phyloP scores from a whole-genome alignment of 2,888 invertebrate species.

The Pyrochroa serraticornis region DNA sequence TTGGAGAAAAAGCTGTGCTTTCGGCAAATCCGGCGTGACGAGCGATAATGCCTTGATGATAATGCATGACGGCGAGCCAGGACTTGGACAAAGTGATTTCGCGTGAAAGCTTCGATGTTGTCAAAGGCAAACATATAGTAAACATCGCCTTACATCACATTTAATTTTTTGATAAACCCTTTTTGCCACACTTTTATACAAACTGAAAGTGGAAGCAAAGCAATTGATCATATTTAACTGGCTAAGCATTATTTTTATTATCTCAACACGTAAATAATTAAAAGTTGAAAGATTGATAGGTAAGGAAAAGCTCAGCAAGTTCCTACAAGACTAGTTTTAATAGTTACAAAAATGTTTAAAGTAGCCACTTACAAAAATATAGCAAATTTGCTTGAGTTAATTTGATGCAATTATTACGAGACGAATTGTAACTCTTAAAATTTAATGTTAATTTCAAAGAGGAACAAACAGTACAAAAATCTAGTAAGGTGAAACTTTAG shows the following conservation, averaged over 20 bases:
- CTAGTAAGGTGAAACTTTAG: background rate
- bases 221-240: background rate
- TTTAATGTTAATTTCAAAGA: background rate
- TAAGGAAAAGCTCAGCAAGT: conserved; percentile 5
- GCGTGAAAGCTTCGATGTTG: conserved; percentile 24
- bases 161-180: conserved; percentile 23
- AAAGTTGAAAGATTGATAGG: conserved; percentile 7
- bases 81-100: conserved; percentile 40
- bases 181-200: too few species aligned
- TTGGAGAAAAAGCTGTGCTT: conserved; percentile 30
- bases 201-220: too few species aligned
- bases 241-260: too few species aligned
- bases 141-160: conserved; percentile 24
- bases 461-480: background rate
- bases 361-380: too few species aligned
- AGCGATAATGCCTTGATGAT: conserved; percentile 39
- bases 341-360: too few species aligned
- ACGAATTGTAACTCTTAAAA: conserved; percentile 8
- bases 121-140: conserved; percentile 30
- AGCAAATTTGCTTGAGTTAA: background rate
- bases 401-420: conserved; percentile 4
- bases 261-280: background rate
- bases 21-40: conserved; percentile 26
- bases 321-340: conserved; percentile 2
- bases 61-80: conserved; percentile 34